These are phyloP conservation scores for Silurus glanis DNA, from an alignment of 2,113 vertebrate genomes.

Conservation along the genomic window DNA sequence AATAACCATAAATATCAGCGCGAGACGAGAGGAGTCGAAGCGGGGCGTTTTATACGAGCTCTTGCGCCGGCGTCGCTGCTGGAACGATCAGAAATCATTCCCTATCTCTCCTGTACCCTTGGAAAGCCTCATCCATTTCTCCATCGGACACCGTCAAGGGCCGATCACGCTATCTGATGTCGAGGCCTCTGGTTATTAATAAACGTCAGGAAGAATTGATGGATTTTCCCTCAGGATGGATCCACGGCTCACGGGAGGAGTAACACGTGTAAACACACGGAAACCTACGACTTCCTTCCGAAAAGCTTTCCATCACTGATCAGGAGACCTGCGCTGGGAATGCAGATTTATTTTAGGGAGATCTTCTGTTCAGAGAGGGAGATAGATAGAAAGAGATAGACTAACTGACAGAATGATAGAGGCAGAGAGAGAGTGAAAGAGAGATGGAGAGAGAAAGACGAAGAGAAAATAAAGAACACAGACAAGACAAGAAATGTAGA, in stretches of 20 bases:
- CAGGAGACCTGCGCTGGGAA: background rate
- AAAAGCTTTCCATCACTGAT: conserved; percentile 44
- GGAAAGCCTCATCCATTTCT: conserved; percentile 59
- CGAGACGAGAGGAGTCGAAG: conserved; percentile 56
- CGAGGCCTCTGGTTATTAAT: conserved; percentile 51
- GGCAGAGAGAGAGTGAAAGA: background rate
- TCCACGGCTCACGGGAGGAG: conserved; percentile 28
- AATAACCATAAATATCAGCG: conserved; percentile 71
- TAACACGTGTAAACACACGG: conserved; percentile 11
- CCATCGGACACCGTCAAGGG: conserved; percentile 49
- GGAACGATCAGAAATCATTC: conserved; percentile 49
- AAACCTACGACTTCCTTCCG: conserved; percentile 17
- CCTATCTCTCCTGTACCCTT: conserved; percentile 52
- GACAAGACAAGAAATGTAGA: too few relatives aligned
- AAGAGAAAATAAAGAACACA: too few relatives aligned
- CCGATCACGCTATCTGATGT: conserved; percentile 43
- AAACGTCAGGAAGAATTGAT: conserved; percentile 45
- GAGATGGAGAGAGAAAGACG: conserved; percentile 32
- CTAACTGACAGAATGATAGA: background rate
- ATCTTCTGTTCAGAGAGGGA: background rate
- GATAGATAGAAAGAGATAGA: conserved; percentile 8
- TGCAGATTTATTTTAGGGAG: conserved; percentile 33
- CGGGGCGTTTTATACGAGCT: conserved; percentile 35
- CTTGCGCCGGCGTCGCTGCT: conserved; percentile 20
- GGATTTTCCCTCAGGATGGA: conserved; percentile 24